These are phyloP conservation scores for Steinernema feltiae DNA, from an alignment of 1,140 invertebrate genomes.

Conservation along the genomic window DNA sequence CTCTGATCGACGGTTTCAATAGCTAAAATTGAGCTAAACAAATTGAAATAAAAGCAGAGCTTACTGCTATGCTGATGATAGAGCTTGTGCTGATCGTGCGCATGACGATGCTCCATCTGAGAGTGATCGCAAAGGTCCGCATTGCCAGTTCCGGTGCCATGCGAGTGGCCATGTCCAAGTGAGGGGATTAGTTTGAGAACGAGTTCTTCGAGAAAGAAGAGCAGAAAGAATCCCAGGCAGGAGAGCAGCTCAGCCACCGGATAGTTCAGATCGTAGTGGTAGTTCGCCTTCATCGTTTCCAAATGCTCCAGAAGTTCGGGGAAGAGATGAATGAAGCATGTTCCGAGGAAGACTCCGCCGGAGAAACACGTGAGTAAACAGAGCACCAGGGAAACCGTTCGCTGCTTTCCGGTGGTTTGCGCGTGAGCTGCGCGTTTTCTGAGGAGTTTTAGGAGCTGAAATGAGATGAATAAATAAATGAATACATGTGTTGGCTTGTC, in stretches of 20 bases:
- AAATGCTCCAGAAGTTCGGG: slow-evolving; percentile 66
- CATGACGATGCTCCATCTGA: background rate
- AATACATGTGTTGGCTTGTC: background rate
- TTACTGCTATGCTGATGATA: background rate
- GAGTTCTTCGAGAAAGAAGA: slow-evolving; percentile 76
- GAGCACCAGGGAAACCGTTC: slow-evolving; percentile 46
- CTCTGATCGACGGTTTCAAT: too few relatives aligned
- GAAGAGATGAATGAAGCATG: slow-evolving; percentile 74
- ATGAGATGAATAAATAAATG: slow-evolving; percentile 6
- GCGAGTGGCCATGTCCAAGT: slow-evolving; percentile 48
- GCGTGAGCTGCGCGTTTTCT: slow-evolving; percentile 45
- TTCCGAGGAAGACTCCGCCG: slow-evolving; percentile 75
- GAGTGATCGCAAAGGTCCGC: background rate
- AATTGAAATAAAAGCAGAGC: background rate
- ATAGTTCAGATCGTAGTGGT: slow-evolving; percentile 57
- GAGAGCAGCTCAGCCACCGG: slow-evolving; percentile 69
- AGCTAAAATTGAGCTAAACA: too few relatives aligned
- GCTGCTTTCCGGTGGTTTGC: slow-evolving; percentile 31
- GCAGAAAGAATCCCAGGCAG: slow-evolving; percentile 74
- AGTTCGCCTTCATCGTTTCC: slow-evolving; percentile 21
- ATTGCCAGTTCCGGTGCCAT: slow-evolving; percentile 17
- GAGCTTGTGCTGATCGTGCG: background rate
- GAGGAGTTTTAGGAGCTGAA: slow-evolving; percentile 43
- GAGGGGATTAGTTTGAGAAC: slow-evolving; percentile 60
- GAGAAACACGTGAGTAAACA: slow-evolving; percentile 73